Base-by-base conservation (phyloP, 1,140 invertebrate species). In the Radopholus similis region DNA sequence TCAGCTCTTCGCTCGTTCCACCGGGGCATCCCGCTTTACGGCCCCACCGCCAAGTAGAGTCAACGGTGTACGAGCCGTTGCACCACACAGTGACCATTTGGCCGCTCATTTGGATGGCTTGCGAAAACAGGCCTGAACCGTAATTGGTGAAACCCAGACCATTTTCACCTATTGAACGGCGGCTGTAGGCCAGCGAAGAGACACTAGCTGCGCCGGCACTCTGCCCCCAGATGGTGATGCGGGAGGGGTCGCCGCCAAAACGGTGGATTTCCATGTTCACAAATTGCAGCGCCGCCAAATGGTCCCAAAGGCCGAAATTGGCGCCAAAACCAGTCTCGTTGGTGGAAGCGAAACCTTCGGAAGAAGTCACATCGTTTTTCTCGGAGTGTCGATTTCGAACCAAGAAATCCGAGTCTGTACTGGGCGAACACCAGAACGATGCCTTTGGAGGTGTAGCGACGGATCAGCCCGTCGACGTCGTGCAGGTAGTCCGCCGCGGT, bases 191-290 rank as follows among this genome's bases (percentile, higher is more conserved):
- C 11, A 79, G 75, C 44, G 69, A 66, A 1, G 73, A 64, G 26
- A 68, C 73, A 21, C 65, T 71, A 30, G 68, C 86, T 0, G 86
- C 86, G 0, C 90, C 90, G 5, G 88, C 88, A 64, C 88, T 88
- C 74, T 88, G 88, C 2, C 90, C 90, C 1, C 90, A 69, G 23
- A 84, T 83, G 0, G 90, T 90, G 0, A 91, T 87, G 1, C 83
- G 82, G 66, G 86, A 84, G 0, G 88, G 86, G 84, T 92, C 88
- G 6, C 85, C 85, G 23, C 84, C 84, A 70, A 86, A 86, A 64
- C 77, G 64, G 23, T 80, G 69, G 44, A 86, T 84, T 28, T 77
- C 73, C 21, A 76, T 53, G 9, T 73, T 15, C 18, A 72, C 38
- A 65, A 64, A 72, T 13, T 47, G 38, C 1, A 72, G 56, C 1